phyloP scores from a whole-genome alignment of 92 coral and sea anemone species.

The Nematostella vectensis region DNA sequence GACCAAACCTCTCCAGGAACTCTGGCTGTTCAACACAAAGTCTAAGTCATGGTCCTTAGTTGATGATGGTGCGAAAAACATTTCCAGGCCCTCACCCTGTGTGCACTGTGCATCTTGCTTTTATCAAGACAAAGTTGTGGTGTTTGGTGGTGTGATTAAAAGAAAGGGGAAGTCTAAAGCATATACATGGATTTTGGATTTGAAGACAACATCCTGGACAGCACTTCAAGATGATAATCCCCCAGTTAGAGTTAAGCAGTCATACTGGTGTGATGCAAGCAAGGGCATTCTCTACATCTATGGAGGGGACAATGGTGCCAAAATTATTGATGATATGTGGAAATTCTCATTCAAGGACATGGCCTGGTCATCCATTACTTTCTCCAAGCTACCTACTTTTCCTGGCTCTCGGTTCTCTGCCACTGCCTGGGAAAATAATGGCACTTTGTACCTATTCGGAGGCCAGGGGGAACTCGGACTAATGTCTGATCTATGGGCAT shows the following conservation, averaged over 20 bases:
- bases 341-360: slow-evolving; percentile 32
- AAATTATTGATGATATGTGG: slow-evolving; percentile 63
- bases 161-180: slow-evolving; percentile 6
- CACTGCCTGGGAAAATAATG: slow-evolving; percentile 55
- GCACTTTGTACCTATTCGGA: slow-evolving; percentile 71
- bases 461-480: slow-evolving; percentile 31
- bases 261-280: slow-evolving; percentile 66
- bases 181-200: slow-evolving; percentile 51
- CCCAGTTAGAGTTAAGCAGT: slow-evolving; percentile 33
- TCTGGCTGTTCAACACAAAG: slow-evolving; percentile 53
- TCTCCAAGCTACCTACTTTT: neutral
- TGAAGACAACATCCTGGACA: slow-evolving; percentile 44
- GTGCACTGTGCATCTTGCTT: slow-evolving; percentile 55
- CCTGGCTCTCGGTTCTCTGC: slow-evolving; percentile 37
- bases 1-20: slow-evolving; percentile 37
- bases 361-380: slow-evolving; percentile 37
- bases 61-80: slow-evolving; percentile 1
- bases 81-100: slow-evolving; percentile 45
- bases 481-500: slow-evolving; percentile 63
- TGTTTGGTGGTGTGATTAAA: slow-evolving; percentile 29
- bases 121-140: slow-evolving; percentile 34
- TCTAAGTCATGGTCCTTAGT: slow-evolving; percentile 38
- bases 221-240: slow-evolving; percentile 18
- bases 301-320: slow-evolving; percentile 40
- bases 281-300: slow-evolving; percentile 53